These are phyloP conservation scores for Eleginops maclovinus DNA, from an alignment of 2,113 vertebrate species.

Conservation along the genomic window DNA sequence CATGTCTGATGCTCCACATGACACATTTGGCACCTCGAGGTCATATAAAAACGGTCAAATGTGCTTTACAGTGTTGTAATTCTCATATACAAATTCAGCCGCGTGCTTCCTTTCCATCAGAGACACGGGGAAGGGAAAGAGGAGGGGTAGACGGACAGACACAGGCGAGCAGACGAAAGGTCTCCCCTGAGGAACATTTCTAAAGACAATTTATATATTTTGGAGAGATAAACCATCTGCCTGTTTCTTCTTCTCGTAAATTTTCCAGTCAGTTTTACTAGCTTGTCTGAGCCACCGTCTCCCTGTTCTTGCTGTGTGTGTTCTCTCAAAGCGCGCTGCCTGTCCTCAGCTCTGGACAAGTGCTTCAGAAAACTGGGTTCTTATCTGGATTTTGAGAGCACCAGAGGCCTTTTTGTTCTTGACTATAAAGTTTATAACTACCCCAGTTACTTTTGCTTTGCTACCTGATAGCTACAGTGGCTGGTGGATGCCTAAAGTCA, in stretches of 20 bases:
- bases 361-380: constrained; percentile 34
- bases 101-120: constrained; percentile 63
- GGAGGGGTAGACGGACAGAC: constrained; percentile 44
- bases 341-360: constrained; percentile 48
- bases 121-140: constrained; percentile 49
- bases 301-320: constrained; percentile 53
- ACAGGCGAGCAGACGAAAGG: constrained; percentile 69
- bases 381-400: constrained; percentile 44
- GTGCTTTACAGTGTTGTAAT: constrained; percentile 72
- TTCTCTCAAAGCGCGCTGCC: constrained; percentile 40
- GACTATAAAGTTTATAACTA: background rate
- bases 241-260: constrained; percentile 77
- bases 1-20: constrained; percentile 57
- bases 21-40: constrained; percentile 66
- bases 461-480: constrained; percentile 7
- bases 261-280: constrained; percentile 79
- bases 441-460: background rate
- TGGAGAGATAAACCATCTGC: constrained; percentile 84
- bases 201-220: constrained; percentile 85
- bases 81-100: constrained; percentile 60
- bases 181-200: constrained; percentile 80
- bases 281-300: constrained; percentile 72
- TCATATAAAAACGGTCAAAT: constrained; percentile 66
- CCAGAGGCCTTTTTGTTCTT: constrained; percentile 6
- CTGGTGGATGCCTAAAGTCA: constrained; percentile 35